phyloP scores from a whole-genome alignment of 2,888 invertebrate species.

The Dicycla oo region DNA sequence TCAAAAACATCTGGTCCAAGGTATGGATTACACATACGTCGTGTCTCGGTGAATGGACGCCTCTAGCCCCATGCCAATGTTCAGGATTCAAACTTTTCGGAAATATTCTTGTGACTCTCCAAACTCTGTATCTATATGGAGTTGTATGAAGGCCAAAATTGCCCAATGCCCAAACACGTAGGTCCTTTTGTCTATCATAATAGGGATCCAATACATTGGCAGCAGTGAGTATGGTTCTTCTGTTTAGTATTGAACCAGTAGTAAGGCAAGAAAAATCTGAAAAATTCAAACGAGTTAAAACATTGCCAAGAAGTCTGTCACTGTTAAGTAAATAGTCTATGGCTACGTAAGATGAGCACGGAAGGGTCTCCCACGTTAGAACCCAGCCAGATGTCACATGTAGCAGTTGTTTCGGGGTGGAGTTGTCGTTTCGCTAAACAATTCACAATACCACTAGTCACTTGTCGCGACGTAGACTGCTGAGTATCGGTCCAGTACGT shows the following conservation, averaged over 20 bases:
- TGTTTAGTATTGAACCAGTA: slow-evolving; percentile 72
- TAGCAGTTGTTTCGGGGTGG: no score
- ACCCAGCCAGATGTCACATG: no score
- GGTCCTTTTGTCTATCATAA: slow-evolving; percentile 66
- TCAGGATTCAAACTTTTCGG: slow-evolving; percentile 76
- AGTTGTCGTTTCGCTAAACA: no score
- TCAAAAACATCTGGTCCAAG: slow-evolving; percentile 71
- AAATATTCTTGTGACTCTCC: slow-evolving; percentile 70
- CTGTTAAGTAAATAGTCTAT: no score
- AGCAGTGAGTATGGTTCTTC: slow-evolving; percentile 71
- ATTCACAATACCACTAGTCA: no score
- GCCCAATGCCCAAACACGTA: slow-evolving; percentile 78
- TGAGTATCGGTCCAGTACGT: no score
- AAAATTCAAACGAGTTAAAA: slow-evolving; percentile 22
- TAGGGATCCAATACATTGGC: slow-evolving; percentile 75
- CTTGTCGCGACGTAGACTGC: no score
- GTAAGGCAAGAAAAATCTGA: slow-evolving; percentile 74
- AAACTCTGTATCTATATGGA: slow-evolving; percentile 77
- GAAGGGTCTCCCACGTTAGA: no score
- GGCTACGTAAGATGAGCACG: no score
- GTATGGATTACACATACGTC: slow-evolving; percentile 73
- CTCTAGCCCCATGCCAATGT: slow-evolving; percentile 78
- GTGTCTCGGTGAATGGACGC: slow-evolving; percentile 74
- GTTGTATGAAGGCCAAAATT: slow-evolving; percentile 68
- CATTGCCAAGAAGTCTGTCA: neutral